These are phyloP conservation scores for Drosophila lacteicornis DNA, from an alignment of 1,140 invertebrate species.

Conservation along the genomic window DNA sequence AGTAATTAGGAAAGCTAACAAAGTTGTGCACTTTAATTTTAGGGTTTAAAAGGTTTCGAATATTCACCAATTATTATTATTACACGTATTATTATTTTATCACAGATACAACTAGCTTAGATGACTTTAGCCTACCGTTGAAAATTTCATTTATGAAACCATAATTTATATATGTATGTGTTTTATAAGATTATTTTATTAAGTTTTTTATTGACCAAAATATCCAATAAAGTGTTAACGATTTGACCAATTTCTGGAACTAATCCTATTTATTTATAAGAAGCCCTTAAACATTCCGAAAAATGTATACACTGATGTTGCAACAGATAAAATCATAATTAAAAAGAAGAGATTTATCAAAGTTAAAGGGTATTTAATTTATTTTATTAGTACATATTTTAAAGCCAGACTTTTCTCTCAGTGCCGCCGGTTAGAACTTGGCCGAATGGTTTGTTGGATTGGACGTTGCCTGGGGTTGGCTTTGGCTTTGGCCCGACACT, in stretches of 20 bases:
- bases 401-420: neutral
- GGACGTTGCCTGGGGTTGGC: slow-evolving; percentile 10
- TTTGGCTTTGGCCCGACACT: slow-evolving; percentile 25
- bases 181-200: neutral
- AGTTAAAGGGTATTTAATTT: neutral
- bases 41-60: neutral
- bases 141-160: too few relatives aligned
- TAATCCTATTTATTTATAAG: too few relatives aligned
- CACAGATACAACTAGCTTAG: too few relatives aligned
- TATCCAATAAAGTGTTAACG: neutral
- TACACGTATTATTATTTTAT: neutral
- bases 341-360: too few relatives aligned
- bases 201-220: neutral
- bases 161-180: too few relatives aligned
- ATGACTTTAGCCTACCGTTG: too few relatives aligned
- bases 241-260: too few relatives aligned
- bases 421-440: slow-evolving; percentile 29
- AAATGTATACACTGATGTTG: too few relatives aligned
- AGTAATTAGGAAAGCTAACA: neutral
- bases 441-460: slow-evolving; percentile 15
- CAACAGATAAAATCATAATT: too few relatives aligned
- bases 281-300: too few relatives aligned
- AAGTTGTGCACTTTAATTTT: neutral
- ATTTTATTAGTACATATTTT: neutral
- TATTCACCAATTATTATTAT: too few relatives aligned